Evolutionary conservation across 1,140 invertebrate genomes (phyloP), one percentile per base, ranked within the genome.

Genomic region (Phthorimaea operculella): DNA sequence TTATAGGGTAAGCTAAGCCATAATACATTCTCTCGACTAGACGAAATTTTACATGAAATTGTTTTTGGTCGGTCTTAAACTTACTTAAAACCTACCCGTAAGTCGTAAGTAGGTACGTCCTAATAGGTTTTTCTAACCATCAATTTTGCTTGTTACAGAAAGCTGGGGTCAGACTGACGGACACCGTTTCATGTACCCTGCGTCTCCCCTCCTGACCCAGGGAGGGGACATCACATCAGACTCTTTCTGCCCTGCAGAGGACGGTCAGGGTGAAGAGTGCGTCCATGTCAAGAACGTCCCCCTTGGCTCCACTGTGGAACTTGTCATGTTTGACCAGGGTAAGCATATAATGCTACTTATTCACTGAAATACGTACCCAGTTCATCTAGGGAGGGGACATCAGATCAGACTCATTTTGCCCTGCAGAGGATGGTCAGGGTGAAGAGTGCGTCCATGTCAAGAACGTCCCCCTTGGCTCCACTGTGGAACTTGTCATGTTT

Each of bases 281-380:
- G 89, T 91, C 8, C 90, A 92, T 57, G 76, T 92, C 14, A 87
- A 90, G 53, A 74, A 87, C 18, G 79, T 92, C 7, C 87, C 88
- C 0, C 72, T 92, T 10, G 87, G 87, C 8, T 82, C 89, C 0
- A 88, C 87, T 1, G 90, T 92, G 1, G 91, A 93, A 71, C 75
- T 93, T 1, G 74, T 92, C 39, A 85, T 93, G 51, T 85, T 91
- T 21, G 89, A 92, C 82, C 88, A 90, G 89, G 91, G 91, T 92
- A 81, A 74, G 52, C 8, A 15, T n/a, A 45, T 10, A 15, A 1
- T 8, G 3, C 15, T 47, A 47, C 16, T 9, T 47, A 17, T 4
- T 28, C 2, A 28, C 6, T n/a, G n/a, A n/a, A n/a, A n/a, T n/a
- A n/a, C n/a, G n/a, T n/a, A n/a, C n/a, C n/a, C n/a, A n/a, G n/a